Conservation (phyloP, 2,797 vertebrate species). For the Pipistrellus pygmaeus region DNA sequence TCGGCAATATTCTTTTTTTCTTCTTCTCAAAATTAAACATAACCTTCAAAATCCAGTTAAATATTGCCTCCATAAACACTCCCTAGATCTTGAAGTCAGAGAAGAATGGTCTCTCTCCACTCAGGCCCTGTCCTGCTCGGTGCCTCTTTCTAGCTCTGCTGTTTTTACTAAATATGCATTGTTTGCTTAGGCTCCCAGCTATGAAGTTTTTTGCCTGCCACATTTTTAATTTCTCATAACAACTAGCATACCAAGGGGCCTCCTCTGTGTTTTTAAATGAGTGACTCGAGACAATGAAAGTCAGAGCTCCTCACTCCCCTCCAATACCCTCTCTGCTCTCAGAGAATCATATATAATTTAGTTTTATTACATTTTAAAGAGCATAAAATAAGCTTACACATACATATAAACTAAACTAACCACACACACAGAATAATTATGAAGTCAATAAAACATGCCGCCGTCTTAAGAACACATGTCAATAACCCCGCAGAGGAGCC, state of each 20-base stretch:
- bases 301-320: background rate
- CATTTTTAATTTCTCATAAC: rapidly evolving
- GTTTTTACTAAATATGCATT: rapidly evolving
- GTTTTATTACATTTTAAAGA: constrained; percentile 64
- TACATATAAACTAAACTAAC: constrained; percentile 76
- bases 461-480: constrained; percentile 80
- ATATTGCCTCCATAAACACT: background rate
- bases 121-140: rapidly evolving
- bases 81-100: background rate
- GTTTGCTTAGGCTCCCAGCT: rapidly evolving
- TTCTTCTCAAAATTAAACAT: background rate
- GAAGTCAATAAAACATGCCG: constrained; percentile 81
- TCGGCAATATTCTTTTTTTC: background rate
- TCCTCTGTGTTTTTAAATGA: background rate
- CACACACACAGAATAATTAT: constrained; percentile 83
- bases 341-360: constrained; percentile 55
- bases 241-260: rapidly evolving
- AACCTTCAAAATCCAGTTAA: background rate
- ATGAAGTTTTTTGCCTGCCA: too few relatives aligned
- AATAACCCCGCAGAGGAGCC: constrained; percentile 77
- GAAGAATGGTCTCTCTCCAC: rapidly evolving
- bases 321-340: background rate
- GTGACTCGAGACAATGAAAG: background rate
- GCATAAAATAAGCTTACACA: constrained; percentile 60
- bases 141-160: rapidly evolving